These are phyloP conservation scores for Nineta flava DNA, from an alignment of 2,888 invertebrate species.

Conservation along the genomic window DNA sequence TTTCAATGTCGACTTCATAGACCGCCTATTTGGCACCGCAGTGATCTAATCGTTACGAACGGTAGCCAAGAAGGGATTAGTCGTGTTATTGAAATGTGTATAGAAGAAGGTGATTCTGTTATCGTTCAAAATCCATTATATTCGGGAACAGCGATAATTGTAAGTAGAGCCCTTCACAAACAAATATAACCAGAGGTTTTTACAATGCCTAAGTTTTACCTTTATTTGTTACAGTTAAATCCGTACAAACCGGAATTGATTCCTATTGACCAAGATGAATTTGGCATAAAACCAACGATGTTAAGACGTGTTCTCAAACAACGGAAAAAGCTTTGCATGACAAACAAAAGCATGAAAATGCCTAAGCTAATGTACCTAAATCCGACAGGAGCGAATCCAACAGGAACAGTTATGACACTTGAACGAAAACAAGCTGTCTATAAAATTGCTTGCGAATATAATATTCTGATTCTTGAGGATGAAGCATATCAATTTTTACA, in stretches of 20 bases:
- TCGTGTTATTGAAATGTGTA: slow-evolving; percentile 52
- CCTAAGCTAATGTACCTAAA: slow-evolving; percentile 59
- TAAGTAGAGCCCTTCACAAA: slow-evolving; percentile 26
- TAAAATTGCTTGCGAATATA: slow-evolving; percentile 54
- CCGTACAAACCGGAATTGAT: slow-evolving; percentile 49
- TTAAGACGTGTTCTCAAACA: slow-evolving; percentile 39
- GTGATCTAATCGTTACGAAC: slow-evolving; percentile 49
- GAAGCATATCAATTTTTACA: slow-evolving; percentile 70
- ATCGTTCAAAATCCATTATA: slow-evolving; percentile 56
- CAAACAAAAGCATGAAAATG: slow-evolving; percentile 31
- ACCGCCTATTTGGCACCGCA: slow-evolving; percentile 43
- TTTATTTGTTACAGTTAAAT: slow-evolving; percentile 38
- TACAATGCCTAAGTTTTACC: background rate
- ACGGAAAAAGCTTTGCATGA: slow-evolving; percentile 27
- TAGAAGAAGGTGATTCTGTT: slow-evolving; percentile 53
- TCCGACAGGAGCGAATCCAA: slow-evolving; percentile 63
- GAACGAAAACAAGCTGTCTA: slow-evolving; percentile 54
- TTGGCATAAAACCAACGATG: slow-evolving; percentile 46
- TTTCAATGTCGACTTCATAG: slow-evolving; percentile 47
- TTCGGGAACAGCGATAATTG: slow-evolving; percentile 49
- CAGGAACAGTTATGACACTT: slow-evolving; percentile 48
- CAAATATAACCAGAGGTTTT: background rate
- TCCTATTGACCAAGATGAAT: slow-evolving; percentile 49
- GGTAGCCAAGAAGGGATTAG: slow-evolving; percentile 68
- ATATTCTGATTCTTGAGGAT: slow-evolving; percentile 65